Evolutionary conservation across 2,113 vertebrate species (phyloP), one percentile per base, ranked within the genome.

Genomic region (Heptranchias perlo): DNA sequence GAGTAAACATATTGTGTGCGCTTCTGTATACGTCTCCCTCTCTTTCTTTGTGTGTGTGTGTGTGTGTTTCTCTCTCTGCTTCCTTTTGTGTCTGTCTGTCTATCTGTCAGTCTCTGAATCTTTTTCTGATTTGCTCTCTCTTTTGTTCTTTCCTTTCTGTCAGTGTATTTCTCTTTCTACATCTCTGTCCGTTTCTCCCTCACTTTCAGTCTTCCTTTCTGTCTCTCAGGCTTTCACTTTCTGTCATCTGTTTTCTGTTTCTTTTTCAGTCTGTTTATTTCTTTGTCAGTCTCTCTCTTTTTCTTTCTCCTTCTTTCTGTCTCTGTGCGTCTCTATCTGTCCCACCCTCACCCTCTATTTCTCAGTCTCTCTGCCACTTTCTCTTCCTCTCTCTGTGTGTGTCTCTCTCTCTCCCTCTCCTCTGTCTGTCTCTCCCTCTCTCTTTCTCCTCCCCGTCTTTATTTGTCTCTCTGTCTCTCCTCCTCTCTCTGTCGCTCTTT

Each of bases 301-400:
- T 21, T 28, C 69, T 1, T 21, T 25, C 69, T 73, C 0, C 0
- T 21, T 73, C 69, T 28, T 11, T 21, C 8, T 96, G 73, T 82
- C 11, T 96, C 49, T 73, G n/a, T 96, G 96, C 96, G 67, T 97
- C 64, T 97, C 0, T 21, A 31, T 82, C n/a, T 58, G 95, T 96
- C 97, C 97, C 96, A 97, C 97, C 96, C 65, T 16, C 25, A 2
- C 65, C 13, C 76, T 82, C 76, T 6, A 1, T 16, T 35, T n/a
- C n/a, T 39, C 28, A 0, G 35, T 16, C 28, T 1, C 76, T 82
- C 76, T n/a, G 35, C n/a, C 76, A 0, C 76, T 3, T 28, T 35
- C 73, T 10, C 31, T 10, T 28, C 6, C 73, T 35, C 73, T 10
- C 31, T 3, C 6, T 28, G 4, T 16, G 0, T 28, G 3, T 28